Evolutionary conservation across 2,113 vertebrate species (phyloP).

Genomic region (Talpa occidentalis): DNA sequence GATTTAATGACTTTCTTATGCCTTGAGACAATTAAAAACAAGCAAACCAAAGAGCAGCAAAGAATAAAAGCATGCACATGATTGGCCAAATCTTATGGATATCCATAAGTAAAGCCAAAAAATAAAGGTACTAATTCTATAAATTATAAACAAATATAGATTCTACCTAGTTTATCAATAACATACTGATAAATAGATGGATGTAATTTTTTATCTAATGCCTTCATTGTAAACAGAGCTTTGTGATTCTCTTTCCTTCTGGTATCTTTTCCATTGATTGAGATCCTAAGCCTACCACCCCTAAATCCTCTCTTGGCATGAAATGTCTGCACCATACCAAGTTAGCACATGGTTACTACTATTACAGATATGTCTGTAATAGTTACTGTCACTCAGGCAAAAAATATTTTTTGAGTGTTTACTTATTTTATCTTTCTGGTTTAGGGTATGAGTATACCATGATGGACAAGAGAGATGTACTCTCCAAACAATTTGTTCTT

Average conservation of each 20-base stretch:
- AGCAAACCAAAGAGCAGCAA: neutral
- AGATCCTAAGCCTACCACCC: neutral
- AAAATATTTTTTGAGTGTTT: slow-evolving; percentile 28
- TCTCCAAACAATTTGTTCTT: neutral
- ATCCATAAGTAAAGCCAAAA: slow-evolving; percentile 24
- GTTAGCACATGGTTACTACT: neutral
- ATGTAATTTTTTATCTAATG: neutral
- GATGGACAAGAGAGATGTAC: neutral
- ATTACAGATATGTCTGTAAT: slow-evolving; percentile 13
- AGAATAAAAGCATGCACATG: neutral
- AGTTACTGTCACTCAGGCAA: neutral
- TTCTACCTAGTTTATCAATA: neutral
- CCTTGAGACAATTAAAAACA: slow-evolving; percentile 1
- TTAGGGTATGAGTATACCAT: neutral
- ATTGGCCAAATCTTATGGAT: neutral
- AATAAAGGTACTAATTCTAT: neutral
- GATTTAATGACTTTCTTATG: neutral
- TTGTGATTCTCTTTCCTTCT: neutral
- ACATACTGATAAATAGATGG: neutral
- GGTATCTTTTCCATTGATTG: neutral
- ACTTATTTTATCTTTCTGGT: neutral
- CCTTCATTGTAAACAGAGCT: neutral
- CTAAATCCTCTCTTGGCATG: neutral
- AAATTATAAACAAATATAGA: slow-evolving; percentile 32
- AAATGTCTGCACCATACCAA: neutral